A percentile compares a stretch with the other conserved stretches of the same genome.
These are phyloP conservation scores for Leucoraja ocellata DNA, from an alignment of 2,797 vertebrate genomes.

Conservation along the genomic window DNA sequence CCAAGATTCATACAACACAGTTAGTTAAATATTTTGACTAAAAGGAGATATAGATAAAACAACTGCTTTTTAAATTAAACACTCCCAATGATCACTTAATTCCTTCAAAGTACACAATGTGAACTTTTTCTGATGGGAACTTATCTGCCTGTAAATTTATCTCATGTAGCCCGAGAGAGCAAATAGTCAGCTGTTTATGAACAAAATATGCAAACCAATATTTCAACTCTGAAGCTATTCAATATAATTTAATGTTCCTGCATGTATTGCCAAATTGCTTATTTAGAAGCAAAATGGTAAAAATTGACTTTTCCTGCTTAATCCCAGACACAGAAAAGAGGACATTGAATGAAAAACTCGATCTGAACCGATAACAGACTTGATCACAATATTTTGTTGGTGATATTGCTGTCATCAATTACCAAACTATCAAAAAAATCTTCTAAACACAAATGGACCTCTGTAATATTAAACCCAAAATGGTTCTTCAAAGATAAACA, in stretches of 20 bases:
- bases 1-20: not conserved
- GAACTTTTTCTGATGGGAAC: not conserved
- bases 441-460: not conserved
- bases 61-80: not conserved
- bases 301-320: no score
- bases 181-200: not conserved
- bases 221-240: not conserved
- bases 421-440: not conserved
- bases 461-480: not conserved
- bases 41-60: not conserved
- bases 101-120: not conserved
- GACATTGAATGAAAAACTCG: no score
- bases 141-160: not conserved
- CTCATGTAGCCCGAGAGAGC: not conserved
- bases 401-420: not conserved
- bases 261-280: not conserved
- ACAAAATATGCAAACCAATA: not conserved
- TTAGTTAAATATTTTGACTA: slow-evolving; percentile 28
- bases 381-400: not conserved
- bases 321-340: no score
- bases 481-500: not conserved
- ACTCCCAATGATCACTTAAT: not conserved
- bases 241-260: not conserved
- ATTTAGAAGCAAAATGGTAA: not conserved
- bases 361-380: not conserved